Evolutionary conservation across 1,140 invertebrate species (phyloP).

Genomic region (Aphidius ervi): DNA sequence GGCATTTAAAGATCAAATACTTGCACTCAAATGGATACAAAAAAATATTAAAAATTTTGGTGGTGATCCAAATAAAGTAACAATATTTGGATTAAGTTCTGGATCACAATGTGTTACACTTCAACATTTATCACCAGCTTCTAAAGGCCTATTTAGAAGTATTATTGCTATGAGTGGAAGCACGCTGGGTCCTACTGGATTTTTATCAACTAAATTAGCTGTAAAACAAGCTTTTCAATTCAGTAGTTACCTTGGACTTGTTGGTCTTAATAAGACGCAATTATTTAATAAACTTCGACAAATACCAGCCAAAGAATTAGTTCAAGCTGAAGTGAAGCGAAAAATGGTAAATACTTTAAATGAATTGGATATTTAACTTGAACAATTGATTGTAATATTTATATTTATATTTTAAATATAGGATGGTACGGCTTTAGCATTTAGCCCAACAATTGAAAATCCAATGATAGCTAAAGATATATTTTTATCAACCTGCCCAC

Average conservation of each 20-base stretch:
- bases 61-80: conserved; percentile 40
- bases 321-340: neutral
- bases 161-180: conserved; percentile 59
- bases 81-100: conserved; percentile 47
- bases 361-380: conserved; percentile 54
- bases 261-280: conserved; percentile 24
- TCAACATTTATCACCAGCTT: conserved; percentile 31
- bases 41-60: conserved; percentile 44
- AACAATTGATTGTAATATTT: conserved; percentile 51
- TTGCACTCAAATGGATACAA: conserved; percentile 50
- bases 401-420: conserved; percentile 43
- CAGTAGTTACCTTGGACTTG: neutral
- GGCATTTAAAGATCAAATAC: conserved; percentile 58
- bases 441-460: conserved; percentile 55
- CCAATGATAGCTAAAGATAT: conserved; percentile 45
- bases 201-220: conserved; percentile 37
- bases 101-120: conserved; percentile 32
- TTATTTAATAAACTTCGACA: conserved; percentile 53
- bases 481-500: conserved; percentile 51
- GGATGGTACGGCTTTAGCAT: conserved; percentile 34
- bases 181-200: conserved; percentile 63
- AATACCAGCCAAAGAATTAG: conserved; percentile 40
- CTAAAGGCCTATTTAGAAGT: conserved; percentile 35
- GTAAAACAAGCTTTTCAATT: neutral
- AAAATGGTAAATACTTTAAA: conserved; percentile 29